phyloP scores from a whole-genome alignment of 64 coral and sea anemone species.

The Montipora foliosa region DNA sequence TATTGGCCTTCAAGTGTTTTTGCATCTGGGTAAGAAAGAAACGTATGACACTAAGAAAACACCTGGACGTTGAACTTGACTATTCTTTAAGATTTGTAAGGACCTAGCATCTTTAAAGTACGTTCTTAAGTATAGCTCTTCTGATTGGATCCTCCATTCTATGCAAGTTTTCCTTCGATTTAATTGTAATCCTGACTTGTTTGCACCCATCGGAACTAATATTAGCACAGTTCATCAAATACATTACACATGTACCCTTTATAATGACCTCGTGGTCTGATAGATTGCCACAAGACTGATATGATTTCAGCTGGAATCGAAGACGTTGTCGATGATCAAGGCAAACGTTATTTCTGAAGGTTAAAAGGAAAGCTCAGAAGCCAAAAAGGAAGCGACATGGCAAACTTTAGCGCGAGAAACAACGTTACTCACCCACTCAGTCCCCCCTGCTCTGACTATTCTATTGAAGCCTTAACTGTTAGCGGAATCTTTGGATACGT shows the following conservation, averaged over 20 bases:
- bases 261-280: background rate
- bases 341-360: background rate
- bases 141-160: background rate
- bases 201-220: background rate
- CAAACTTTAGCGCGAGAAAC: background rate
- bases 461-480: background rate
- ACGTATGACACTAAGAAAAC: too few relatives aligned
- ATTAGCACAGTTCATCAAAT: background rate
- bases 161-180: background rate
- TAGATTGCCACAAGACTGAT: conserved; percentile 1
- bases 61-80: too few relatives aligned
- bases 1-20: too few relatives aligned
- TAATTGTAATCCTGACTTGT: conserved; percentile 8
- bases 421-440: background rate
- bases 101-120: too few relatives aligned
- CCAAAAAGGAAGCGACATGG: background rate
- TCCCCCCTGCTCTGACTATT: background rate
- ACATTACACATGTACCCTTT: background rate
- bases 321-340: background rate
- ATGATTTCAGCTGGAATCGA: background rate
- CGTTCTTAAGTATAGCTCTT: too few relatives aligned
- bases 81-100: too few relatives aligned
- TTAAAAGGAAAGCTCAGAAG: background rate
- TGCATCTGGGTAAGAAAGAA: too few relatives aligned
- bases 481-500: background rate